Conservation (phyloP, 1,140 invertebrate species). For the Geopemphigus sp. region DNA sequence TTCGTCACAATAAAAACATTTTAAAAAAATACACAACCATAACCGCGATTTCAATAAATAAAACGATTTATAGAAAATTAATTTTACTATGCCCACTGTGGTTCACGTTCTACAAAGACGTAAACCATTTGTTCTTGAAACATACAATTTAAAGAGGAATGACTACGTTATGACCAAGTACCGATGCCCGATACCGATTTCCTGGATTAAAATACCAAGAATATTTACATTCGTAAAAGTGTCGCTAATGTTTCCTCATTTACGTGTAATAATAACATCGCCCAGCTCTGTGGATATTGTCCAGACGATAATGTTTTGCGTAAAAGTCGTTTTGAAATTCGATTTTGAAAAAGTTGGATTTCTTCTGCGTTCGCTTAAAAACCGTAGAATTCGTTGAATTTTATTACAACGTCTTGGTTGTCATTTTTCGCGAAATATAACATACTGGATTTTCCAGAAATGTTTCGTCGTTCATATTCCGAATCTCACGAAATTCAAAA, state of each 20-base stretch:
- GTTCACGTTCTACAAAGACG: neutral
- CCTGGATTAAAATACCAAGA: neutral
- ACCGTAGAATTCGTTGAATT: neutral
- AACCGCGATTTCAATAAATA: neutral
- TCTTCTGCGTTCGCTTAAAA: neutral
- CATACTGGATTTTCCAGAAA: neutral
- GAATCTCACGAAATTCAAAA: neutral
- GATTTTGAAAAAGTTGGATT: neutral
- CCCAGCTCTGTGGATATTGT: too few relatives aligned
- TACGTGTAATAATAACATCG: neutral
- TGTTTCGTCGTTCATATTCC: neutral
- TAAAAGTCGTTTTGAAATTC: neutral
- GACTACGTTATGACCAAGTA: neutral
- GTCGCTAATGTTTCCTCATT: too few relatives aligned
- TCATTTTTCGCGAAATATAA: neutral
- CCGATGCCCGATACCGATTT: neutral
- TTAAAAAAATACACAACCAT: slow-evolving; percentile 4
- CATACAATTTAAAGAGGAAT: neutral
- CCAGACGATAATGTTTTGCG: neutral
- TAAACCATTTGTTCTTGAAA: neutral
- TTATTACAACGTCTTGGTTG: neutral
- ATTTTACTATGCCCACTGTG: neutral
- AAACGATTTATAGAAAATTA: neutral
- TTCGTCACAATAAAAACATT: neutral
- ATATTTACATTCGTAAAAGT: neutral